Evolutionary conservation across 2,888 invertebrate genomes (phyloP).

Genomic region (Microplitis manilae): DNA sequence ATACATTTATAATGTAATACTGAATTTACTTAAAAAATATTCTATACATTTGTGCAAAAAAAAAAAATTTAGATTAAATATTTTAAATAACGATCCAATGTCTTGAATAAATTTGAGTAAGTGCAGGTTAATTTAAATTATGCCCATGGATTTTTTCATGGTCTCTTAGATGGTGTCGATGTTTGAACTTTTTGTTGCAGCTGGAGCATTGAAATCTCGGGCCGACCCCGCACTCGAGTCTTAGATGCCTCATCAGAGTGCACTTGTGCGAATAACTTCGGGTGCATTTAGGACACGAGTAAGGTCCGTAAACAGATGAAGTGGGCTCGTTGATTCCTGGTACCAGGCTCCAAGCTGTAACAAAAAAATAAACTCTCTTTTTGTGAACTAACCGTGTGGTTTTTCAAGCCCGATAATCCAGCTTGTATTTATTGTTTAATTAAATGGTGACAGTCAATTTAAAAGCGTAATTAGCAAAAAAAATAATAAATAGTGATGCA

Average conservation of each 20-base stretch:
- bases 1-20: too few relatives aligned
- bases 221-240: slow-evolving; percentile 68
- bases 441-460: slow-evolving; percentile 2
- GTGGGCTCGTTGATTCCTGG: slow-evolving; percentile 34
- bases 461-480: not conserved
- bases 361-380: slow-evolving; percentile 42
- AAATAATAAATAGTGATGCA: not conserved
- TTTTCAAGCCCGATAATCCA: not conserved
- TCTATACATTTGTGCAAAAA: too few relatives aligned
- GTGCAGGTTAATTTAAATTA: not conserved
- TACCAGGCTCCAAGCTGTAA: slow-evolving; percentile 35
- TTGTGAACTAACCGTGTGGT: slow-evolving; percentile 22
- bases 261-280: slow-evolving; percentile 66
- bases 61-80: too few relatives aligned
- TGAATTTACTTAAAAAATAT: too few relatives aligned
- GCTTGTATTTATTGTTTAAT: not conserved
- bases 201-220: slow-evolving; percentile 64
- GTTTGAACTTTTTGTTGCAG: slow-evolving; percentile 69
- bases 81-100: not conserved
- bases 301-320: slow-evolving; percentile 46
- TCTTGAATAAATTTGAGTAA: not conserved
- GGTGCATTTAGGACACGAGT: slow-evolving; percentile 64
- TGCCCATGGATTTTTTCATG: slow-evolving; percentile 50
- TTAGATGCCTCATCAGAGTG: slow-evolving; percentile 66
- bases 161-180: slow-evolving; percentile 69